Evolutionary conservation across 2,888 invertebrate genomes (phyloP), one percentile per base, ranked within the genome.

Genomic region (Himalopsyche anomala): DNA sequence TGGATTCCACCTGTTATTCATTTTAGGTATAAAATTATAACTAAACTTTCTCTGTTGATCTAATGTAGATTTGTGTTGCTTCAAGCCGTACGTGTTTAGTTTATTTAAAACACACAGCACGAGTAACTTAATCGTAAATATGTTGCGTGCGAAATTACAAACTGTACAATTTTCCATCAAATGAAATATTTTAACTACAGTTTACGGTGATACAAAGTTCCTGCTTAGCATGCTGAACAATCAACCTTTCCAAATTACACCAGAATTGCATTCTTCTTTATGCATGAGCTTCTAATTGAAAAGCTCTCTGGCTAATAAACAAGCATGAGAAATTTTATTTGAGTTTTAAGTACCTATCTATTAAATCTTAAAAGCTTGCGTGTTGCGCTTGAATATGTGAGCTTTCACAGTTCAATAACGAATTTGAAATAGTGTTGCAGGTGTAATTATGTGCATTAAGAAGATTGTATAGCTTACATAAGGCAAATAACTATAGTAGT

Each of bases 261-360:
- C 85, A 84, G 79, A 85, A 84, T 87, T 84, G 83, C 54, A 84
- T 84, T 38, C 80, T 84, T 80, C 82, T 40, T 87, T 82, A 82
- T 87, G 86, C 82, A 84, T 69, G 62, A 56, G 74, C 55, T 79
- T 85, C 28, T 82, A 85, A 85, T 85, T 85, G 85, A 62, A 83
- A 85, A 83, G 85, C 83, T 85, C 80, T 83, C 84, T 36, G 83
- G 51, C 62, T 83, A 83, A 83, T 83, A 81, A 80, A 51, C 83
- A 80, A 54, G 74, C 74, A 38, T 82, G 55, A 51, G 54, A 38
- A 55, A 51, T 82, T 82, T 82, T 54, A 54, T 82, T 82, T 38
- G 38, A 36, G 56, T 56, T 82, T 54, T 38, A 74, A 74, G 74
- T 74, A 15, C 15, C 74, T 36, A 74, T 36, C 74, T 36, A 74